Evolutionary conservation across 2,888 invertebrate genomes (phyloP), one percentile per base, ranked within the genome.

Genomic region (Cheiracanthium punctorium): DNA sequence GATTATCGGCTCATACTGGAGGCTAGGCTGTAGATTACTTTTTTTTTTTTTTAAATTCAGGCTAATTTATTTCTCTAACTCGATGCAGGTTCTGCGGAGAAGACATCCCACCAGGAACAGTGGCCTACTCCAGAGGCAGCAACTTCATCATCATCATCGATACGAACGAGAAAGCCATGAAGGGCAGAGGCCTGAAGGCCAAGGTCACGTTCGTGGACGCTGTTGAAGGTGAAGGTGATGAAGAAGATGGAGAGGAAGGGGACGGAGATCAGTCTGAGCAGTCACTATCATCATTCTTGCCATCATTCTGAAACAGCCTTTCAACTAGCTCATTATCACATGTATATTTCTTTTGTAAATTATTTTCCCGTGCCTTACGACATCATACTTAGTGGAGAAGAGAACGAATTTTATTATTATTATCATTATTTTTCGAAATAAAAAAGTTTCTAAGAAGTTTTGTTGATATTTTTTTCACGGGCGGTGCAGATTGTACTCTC

Each of bases 61-160:
- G n/a, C n/a, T n/a, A n/a, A n/a, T n/a, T n/a, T n/a, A n/a, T n/a
- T n/a, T 64, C 10, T 64, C 24, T 2, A 20, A 7, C 64, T 20
- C 10, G 4, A 37, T 37, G 4, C 14, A 87, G 87, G 87, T 88
- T 86, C 58, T 87, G 87, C 14, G 87, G 81, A 1, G 87, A 87
- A 29, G 87, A 87, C 20, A 87, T 87, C 8, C 75, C 81, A 5
- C 69, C 72, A n/a, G 82, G 82, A n/a, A 87, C 87, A 2, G 82
- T 87, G 30, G 79, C 80, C 30, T 77, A 65, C 37, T 87, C 87
- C 24, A 43, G 43, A 0, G 80, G 64, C 0, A 43, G 65, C 1
- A 82, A 87, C 17, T 82, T 87, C 79, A 82, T 87, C 37, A 88
- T 88, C 30, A 82, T 87, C 12, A 87, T 87, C 12, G 80, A 80